Conservation (phyloP, 1,140 invertebrate species). For the Monomorium pharaonis region DNA sequence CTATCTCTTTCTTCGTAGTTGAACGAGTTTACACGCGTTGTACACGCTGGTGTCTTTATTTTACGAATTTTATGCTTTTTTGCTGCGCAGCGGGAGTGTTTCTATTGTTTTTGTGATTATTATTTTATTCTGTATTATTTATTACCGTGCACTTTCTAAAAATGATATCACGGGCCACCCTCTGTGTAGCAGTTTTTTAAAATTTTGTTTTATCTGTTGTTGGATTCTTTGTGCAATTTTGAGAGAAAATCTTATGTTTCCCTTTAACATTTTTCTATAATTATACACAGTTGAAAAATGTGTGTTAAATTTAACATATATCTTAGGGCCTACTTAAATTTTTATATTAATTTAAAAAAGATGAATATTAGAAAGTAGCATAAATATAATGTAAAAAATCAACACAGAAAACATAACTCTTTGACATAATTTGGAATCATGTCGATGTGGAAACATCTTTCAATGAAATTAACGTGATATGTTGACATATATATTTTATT, state of each 20-base stretch:
- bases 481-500: too few relatives aligned
- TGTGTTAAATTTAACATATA: not conserved
- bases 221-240: not conserved
- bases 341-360: too few relatives aligned
- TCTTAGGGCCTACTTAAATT: too few relatives aligned
- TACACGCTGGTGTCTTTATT: not conserved
- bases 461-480: too few relatives aligned
- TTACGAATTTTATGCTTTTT: not conserved
- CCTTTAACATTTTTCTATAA: not conserved
- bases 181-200: not conserved
- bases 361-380: too few relatives aligned
- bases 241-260: not conserved
- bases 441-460: too few relatives aligned
- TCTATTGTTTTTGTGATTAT: not conserved
- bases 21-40: not conserved
- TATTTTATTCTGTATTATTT: constrained; percentile 1
- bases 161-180: not conserved
- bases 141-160: not conserved
- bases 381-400: too few relatives aligned
- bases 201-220: not conserved
- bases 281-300: not conserved
- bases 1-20: not conserved
- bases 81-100: not conserved
- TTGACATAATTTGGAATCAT: too few relatives aligned
- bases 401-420: too few relatives aligned